Evolutionary conservation across 2,797 vertebrate species (phyloP), one percentile per base, ranked within the genome.

Genomic region (Schizopygopsis pylzovi): DNA sequence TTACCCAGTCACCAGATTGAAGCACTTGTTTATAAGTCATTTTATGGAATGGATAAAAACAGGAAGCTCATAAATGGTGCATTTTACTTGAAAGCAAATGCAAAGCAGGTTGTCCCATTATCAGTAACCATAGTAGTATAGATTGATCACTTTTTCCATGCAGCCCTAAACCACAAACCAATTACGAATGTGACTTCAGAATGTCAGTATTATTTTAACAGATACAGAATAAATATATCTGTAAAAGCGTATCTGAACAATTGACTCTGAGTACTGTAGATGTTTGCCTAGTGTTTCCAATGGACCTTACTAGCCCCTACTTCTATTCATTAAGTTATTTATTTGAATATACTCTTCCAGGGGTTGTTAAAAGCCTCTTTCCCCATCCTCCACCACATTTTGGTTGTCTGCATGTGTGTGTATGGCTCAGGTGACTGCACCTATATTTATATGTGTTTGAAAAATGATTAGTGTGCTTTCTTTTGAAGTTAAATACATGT

Each of bases 321-420:
- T 88, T 85, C 81, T 78, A 87, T 72, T 85, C 88, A 87, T 73
- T 88, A 90, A 92, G 90, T 92, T 96, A 95, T 95, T 95, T 78
- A 94, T 94, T 93, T 94, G 90, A 91, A 89, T 91, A 70, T 90
- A 41, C 89, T 43, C 89, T 84, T 33, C 63, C 67, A 82, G 81
- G 83, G 37, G 86, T 85, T 28, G 73, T 72, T 90, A 28, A 80
- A 72, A 81, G 65, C 63, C 18, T 47, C 72, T 72, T 82, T 22
- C 76, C 54, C 83, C 37, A 37, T 76, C 37, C n/a, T 33, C 70
- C 81, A 59, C 33, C 15, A 41, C 39, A 43, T 87, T 85, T 72
- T 47, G 18, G 77, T 83, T 85, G 22, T 85, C 47, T 79, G 86
- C 75, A 86, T 90, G 81, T 87, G 80, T 76, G 83, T 87, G 79